Evolutionary conservation across 2,113 vertebrate species (phyloP).

Genomic region (Podarcis cretensis): DNA sequence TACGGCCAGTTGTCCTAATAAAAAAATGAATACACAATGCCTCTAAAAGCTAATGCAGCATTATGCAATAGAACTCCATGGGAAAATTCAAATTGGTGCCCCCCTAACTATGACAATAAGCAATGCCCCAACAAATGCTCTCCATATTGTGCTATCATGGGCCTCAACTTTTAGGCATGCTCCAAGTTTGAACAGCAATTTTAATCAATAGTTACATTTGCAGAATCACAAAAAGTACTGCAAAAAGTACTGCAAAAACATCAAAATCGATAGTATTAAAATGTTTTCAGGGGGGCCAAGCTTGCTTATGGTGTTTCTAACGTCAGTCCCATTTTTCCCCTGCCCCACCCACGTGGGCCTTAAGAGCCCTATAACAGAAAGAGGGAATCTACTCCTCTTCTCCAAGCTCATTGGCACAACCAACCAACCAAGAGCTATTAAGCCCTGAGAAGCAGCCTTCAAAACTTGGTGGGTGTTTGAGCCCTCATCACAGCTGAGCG

Average conservation of each 20-base stretch:
- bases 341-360: not conserved
- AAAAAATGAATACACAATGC: not conserved
- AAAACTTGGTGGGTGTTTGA: not conserved
- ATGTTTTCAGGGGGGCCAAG: not conserved
- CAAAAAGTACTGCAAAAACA: accelerated
- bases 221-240: not conserved
- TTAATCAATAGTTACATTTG: not conserved
- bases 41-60: not conserved
- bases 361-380: not conserved
- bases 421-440: not conserved
- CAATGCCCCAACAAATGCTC: not conserved
- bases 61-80: not conserved
- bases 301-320: not conserved
- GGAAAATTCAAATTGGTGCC: not conserved
- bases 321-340: not conserved
- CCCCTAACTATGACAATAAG: not conserved
- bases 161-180: not conserved
- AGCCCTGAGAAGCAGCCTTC: not conserved
- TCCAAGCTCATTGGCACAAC: not conserved
- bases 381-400: not conserved
- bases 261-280: not conserved
- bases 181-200: not conserved
- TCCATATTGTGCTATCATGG: not conserved
- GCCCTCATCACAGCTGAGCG: not conserved
- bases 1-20: not conserved